Evolutionary conservation across 2,888 invertebrate genomes (phyloP), one percentile per base, ranked within the genome.

Genomic region (Ecliptopera silaceata): DNA sequence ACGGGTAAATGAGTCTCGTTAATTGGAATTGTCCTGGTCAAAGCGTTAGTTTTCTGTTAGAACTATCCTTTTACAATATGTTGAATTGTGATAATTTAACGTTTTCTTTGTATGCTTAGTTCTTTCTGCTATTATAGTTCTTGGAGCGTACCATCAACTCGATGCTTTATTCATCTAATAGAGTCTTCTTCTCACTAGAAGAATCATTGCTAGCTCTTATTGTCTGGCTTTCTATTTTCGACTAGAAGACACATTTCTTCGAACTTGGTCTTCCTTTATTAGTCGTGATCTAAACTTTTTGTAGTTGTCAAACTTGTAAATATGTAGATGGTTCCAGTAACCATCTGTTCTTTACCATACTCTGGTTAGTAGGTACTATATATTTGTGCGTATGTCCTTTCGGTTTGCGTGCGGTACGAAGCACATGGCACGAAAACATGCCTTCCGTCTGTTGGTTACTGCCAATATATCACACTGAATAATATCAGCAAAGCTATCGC

Each of bases 381-480:
- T 10, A 1, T 26, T 2, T 36, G 15, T 10, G 13, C 6, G 12
- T 38, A 44, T 38, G 15, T 17, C 18, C 15, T 34, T 34, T 13
- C 5, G 15, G 20, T 22, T 43, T 22, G 36, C 55, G 54, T 48
- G 54, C 29, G 36, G 18, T 34, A 34, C 18, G 32, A 36, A 34
- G 26, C 39, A 18, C 26, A 29, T 38, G 31, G 12, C 20, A 18
- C 41, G 32, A 11, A 45, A 26, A 55, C 55, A 60, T 53, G 47
- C 42, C 58, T 57, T 52, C 45, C 50, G 49, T 56, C 45, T 52
- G 48, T 53, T 49, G 42, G 44, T 11, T 46, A 34, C 60, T 58
- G 50, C 44, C 55, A 56, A 55, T 57, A 56, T 39, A 56, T 51
- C 49, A 57, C 59, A 13, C 46, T 54, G 36, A 54, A 50, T 56